Percentiles rank a stretch among this genome's conserved stretches.
These are phyloP conservation scores for Tenrec ecaudatus DNA, from an alignment of 2,113 vertebrate genomes.

Conservation along the genomic window DNA sequence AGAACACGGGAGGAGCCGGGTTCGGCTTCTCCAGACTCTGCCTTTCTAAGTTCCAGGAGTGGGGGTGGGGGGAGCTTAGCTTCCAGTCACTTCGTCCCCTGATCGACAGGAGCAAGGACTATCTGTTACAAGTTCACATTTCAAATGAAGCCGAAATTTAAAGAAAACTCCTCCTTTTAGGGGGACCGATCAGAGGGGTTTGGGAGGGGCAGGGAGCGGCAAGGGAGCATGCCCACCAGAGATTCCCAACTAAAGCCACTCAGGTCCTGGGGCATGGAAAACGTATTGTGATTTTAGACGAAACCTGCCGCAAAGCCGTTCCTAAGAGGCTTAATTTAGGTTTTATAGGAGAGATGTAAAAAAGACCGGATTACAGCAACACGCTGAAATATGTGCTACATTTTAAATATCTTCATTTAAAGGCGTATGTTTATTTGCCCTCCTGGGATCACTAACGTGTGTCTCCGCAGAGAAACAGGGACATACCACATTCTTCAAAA, in stretches of 20 bases:
- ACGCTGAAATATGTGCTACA: constrained; percentile 75
- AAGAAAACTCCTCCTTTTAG: constrained; percentile 48
- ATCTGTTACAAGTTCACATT: constrained; percentile 86
- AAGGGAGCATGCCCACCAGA: background rate
- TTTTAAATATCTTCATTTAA: constrained; percentile 85
- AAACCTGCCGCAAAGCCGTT: constrained; percentile 76
- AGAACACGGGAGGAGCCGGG: constrained; percentile 83
- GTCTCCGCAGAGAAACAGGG: constrained; percentile 82
- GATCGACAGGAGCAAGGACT: constrained; percentile 66
- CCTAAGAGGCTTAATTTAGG: constrained; percentile 85
- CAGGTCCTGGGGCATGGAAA: constrained; percentile 74
- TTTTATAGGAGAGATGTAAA: constrained; percentile 85
- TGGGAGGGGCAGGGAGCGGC: background rate
- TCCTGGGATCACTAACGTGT: constrained; percentile 78
- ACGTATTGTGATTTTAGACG: constrained; percentile 77
- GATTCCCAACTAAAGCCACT: background rate
- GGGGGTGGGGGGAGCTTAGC: constrained; percentile 74
- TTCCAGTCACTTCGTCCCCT: constrained; percentile 79
- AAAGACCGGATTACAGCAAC: constrained; percentile 82
- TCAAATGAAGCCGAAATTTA: constrained; percentile 79
- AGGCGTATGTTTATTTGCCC: constrained; percentile 76
- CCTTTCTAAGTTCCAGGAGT: constrained; percentile 82
- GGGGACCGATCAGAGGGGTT: background rate
- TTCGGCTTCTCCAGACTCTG: constrained; percentile 86
- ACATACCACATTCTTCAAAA: constrained; percentile 86